Base-by-base conservation (phyloP, 2,797 vertebrate genomes). In the Hoplostethus atlanticus region DNA sequence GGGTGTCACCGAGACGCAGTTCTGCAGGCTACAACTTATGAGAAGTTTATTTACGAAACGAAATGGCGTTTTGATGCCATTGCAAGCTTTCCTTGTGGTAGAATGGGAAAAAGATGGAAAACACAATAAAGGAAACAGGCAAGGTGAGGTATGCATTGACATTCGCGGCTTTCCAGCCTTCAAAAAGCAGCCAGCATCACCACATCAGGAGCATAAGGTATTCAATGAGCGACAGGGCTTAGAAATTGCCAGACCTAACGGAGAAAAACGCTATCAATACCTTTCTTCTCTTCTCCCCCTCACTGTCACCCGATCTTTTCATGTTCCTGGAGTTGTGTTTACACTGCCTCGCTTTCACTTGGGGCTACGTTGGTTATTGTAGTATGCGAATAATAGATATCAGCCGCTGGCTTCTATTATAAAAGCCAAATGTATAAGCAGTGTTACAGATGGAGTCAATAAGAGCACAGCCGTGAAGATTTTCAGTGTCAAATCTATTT, bases 261-360 rank as follows among this genome's bases (percentile, higher is more conserved):
- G 91, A 93, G 92, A 93, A 94, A 95, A 94, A 91, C 92, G 88
- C 93, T 92, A 92, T 92, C 93, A 93, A 92, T 95, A 95, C 94
- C 94, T 95, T 95, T 95, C 92, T 95, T 91, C 93, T 94, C 93
- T 95, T 95, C 92, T 95, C 94, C 89, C 93, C 93, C 94, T 94
- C 95, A 94, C 93, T 94, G 93, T 95, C 94, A 94, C 93, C 93
- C 93, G 94, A 95, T 94, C 94, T 93, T 94, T 95, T 95, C 94
- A 95, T 95, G 91, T 94, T 95, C 93, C 94, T 93, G 92, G 90
- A 93, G 90, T 92, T 94, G 90, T 95, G 94, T 95, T 95, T 93
- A 94, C 94, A 84, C 91, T 89, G 90, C 90, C 84, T 92, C 82
- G 89, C 80, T 85, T 82, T 91, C 84, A 77, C 69, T 60, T 13